phyloP scores from a whole-genome alignment of 2,797 vertebrate genomes.

The Smutsia temminckii region DNA sequence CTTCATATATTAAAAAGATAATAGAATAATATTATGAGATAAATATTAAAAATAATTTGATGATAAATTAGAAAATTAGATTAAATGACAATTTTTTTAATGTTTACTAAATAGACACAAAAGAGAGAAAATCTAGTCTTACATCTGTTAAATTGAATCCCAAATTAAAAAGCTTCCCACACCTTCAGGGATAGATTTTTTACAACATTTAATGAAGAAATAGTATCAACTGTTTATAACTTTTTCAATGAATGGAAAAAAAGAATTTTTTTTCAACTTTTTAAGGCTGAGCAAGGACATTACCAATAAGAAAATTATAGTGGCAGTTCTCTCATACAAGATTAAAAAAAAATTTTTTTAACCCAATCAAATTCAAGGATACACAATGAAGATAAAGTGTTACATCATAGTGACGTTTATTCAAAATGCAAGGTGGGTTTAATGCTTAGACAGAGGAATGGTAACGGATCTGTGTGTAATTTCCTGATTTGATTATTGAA shows the following conservation, averaged over 20 bases:
- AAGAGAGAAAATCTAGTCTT: not conserved
- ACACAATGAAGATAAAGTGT: not conserved
- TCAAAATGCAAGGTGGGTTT: slow-evolving; percentile 21
- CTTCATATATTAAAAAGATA: not conserved
- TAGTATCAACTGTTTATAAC: not conserved
- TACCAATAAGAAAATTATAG: not conserved
- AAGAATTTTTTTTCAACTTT: not conserved
- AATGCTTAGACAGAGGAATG: not conserved
- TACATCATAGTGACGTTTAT: not conserved
- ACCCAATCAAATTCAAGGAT: not conserved
- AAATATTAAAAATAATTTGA: not conserved
- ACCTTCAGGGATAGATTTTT: not conserved
- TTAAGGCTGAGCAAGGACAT: not conserved
- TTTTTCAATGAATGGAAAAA: not conserved
- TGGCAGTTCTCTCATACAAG: not conserved
- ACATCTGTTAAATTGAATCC: not conserved
- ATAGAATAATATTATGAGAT: not conserved
- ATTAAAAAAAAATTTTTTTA: not conserved
- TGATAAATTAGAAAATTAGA: not conserved
- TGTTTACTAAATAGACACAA: not conserved
- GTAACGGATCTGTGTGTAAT: not conserved
- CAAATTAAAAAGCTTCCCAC: not conserved
- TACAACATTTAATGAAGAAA: not conserved
- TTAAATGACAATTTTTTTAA: not conserved
- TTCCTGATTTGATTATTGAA: not conserved